phyloP scores from a whole-genome alignment of 2,797 vertebrate species.

The Gymnothorax javanicus region DNA sequence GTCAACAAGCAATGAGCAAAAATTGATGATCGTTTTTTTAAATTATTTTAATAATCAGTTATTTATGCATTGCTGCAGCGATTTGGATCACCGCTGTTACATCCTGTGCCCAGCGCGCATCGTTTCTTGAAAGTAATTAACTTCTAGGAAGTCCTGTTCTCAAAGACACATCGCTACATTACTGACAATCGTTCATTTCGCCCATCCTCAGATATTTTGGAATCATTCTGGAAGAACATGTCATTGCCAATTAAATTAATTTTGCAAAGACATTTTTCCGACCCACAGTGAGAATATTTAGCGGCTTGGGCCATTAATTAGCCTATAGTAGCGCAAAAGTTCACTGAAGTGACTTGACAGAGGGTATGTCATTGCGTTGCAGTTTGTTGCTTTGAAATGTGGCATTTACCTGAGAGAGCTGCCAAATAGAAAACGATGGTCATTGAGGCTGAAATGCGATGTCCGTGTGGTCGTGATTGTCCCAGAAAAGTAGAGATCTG shows the following conservation, averaged over 20 bases:
- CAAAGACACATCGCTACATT: not conserved
- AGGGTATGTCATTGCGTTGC: not conserved
- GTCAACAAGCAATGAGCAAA: not conserved
- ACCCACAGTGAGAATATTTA: not conserved
- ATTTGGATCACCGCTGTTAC: not conserved
- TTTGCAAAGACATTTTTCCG: not conserved
- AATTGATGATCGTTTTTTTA: not conserved
- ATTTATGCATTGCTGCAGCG: not conserved
- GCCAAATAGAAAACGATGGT: too few relatives aligned
- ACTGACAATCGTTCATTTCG: not conserved
- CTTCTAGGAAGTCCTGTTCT: not conserved
- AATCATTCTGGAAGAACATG: not conserved
- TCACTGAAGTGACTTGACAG: not conserved
- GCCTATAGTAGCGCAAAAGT: not conserved
- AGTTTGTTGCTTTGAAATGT: not conserved
- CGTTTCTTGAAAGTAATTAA: conserved; percentile 10
- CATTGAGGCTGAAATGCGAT: too few relatives aligned
- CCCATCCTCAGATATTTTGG: not conserved
- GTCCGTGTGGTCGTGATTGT: too few relatives aligned
- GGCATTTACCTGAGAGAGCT: not conserved
- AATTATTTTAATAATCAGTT: not conserved
- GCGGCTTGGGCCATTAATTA: too few relatives aligned
- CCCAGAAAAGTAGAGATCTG: too few relatives aligned
- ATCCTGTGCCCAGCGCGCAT: not conserved
- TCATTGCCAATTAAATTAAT: not conserved